These are phyloP conservation scores for Tenthredo livida DNA, from an alignment of 2,888 invertebrate species.

Conservation along the genomic window DNA sequence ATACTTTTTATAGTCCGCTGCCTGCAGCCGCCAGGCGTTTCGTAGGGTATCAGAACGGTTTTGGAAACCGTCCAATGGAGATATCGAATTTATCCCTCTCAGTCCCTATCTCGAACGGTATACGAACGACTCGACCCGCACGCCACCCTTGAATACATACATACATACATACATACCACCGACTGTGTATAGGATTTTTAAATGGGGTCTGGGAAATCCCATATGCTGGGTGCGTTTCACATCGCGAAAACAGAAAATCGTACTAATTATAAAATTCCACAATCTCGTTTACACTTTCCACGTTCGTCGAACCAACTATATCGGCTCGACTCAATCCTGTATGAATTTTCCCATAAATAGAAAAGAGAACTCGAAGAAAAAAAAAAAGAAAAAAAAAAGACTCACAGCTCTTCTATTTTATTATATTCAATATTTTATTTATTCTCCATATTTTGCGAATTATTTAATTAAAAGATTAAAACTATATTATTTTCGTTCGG, in stretches of 20 bases:
- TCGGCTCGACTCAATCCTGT: neutral
- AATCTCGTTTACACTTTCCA: neutral
- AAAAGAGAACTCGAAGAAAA: neutral
- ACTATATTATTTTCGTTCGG: neutral
- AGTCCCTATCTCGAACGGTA: neutral
- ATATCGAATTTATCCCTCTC: conserved; percentile 37
- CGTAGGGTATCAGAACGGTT: conserved; percentile 7
- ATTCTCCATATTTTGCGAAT: neutral
- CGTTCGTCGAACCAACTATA: neutral
- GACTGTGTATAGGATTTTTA: conserved; percentile 10
- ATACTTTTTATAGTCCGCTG: neutral
- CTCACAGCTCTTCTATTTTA: too few relatives aligned
- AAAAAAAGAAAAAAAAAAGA: neutral
- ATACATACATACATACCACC: conserved; percentile 14
- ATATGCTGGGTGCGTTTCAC: neutral
- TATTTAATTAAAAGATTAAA: too few relatives aligned
- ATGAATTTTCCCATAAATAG: neutral
- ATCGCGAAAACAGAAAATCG: neutral
- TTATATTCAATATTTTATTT: neutral
- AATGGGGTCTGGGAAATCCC: neutral
- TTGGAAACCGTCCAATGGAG: conserved; percentile 40
- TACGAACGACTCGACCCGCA: neutral
- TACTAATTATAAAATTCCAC: conserved; percentile 41
- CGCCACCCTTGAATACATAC: conserved; percentile 28
- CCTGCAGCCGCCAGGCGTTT: neutral